These are phyloP conservation scores for Lepidurus packardi DNA, from an alignment of 1,140 invertebrate species.

Conservation along the genomic window DNA sequence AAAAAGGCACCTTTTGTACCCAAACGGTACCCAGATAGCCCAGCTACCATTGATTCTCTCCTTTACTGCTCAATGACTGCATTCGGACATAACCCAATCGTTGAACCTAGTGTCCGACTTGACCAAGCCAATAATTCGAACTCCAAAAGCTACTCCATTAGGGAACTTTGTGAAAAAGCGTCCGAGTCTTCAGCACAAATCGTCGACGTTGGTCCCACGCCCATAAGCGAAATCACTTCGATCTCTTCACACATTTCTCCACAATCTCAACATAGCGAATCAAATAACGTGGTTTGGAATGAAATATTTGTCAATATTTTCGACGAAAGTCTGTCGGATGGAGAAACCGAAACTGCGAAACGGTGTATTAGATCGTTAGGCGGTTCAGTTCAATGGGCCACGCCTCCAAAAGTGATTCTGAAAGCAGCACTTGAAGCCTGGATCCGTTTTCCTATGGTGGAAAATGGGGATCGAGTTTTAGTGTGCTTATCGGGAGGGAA, in stretches of 20 bases:
- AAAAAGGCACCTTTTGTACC: constrained; percentile 24
- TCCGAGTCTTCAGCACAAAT: neutral
- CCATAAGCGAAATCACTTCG: neutral
- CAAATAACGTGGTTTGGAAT: neutral
- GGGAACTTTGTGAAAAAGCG: neutral
- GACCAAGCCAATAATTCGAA: neutral
- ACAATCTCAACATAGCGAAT: neutral
- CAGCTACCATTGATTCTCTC: neutral
- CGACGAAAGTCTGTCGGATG: neutral
- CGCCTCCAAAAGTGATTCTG: constrained; percentile 72
- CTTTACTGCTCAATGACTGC: neutral
- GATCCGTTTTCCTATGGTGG: constrained; percentile 77
- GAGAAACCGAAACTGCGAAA: neutral
- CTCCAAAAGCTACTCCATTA: neutral
- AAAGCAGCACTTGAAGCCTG: constrained; percentile 71
- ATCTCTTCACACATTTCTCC: neutral
- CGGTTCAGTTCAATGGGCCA: constrained; percentile 54
- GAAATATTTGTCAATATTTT: neutral
- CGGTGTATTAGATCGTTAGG: neutral
- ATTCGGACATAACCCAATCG: neutral
- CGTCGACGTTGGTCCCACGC: neutral
- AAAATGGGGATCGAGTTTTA: constrained; percentile 71
- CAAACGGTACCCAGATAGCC: neutral
- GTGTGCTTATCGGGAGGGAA: constrained; percentile 78
- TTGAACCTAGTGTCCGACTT: neutral